Evolutionary conservation across 2,113 vertebrate genomes (phyloP).

Genomic region (Megalops atlanticus): DNA sequence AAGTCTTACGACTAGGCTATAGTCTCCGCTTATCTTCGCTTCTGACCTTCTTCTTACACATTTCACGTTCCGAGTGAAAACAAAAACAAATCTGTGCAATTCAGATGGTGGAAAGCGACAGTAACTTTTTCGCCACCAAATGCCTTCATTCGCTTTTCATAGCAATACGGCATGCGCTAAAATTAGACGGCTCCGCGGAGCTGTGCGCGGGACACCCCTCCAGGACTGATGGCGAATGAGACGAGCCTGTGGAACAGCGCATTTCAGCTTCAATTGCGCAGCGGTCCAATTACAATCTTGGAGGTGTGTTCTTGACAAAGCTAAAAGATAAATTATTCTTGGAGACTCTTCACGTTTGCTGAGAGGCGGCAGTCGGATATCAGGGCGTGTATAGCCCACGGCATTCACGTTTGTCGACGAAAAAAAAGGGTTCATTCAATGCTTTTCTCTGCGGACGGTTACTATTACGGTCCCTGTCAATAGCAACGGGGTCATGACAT

Average conservation of each 20-base stretch:
- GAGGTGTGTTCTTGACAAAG: conserved; percentile 6
- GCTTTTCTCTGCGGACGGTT: background rate
- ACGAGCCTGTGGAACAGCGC: conserved; percentile 12
- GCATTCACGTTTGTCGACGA: background rate
- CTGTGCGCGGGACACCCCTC: conserved; percentile 24
- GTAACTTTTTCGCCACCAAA: conserved; percentile 22
- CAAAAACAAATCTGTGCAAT: background rate
- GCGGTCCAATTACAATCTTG: conserved; percentile 34
- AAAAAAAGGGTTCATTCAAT: background rate
- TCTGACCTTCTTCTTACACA: background rate
- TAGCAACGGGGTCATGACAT: background rate
- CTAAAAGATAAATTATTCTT: background rate
- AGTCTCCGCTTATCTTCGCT: background rate
- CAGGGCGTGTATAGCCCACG: background rate
- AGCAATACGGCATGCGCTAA: conserved; percentile 2
- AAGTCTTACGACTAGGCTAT: background rate
- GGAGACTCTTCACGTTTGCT: background rate
- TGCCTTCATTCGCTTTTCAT: conserved; percentile 28
- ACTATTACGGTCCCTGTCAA: background rate
- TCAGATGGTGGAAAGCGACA: background rate
- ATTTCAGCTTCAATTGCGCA: conserved; percentile 34
- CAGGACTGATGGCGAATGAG: conserved; percentile 42
- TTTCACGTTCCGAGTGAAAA: background rate
- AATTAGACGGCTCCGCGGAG: conserved; percentile 6
- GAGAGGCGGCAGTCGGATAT: background rate